A percentile compares a stretch with the other conserved stretches of the same genome.
Conservation (phyloP, 2,113 vertebrate genomes). For the Plecotus auritus region DNA sequence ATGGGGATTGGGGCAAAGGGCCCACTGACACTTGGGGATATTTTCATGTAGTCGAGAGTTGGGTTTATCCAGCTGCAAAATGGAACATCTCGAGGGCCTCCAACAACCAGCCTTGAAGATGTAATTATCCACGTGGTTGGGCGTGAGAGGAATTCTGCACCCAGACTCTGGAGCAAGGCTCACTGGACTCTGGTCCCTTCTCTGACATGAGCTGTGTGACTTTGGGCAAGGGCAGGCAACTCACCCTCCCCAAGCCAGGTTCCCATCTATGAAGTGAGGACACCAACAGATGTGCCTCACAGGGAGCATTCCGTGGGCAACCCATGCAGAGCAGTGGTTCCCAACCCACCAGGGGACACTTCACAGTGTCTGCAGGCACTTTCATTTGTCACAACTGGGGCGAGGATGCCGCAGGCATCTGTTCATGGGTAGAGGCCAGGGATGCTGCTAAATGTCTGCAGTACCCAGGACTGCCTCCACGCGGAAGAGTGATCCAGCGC, state of each 20-base stretch:
- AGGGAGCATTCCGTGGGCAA: not conserved
- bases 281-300: not conserved
- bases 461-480: not conserved
- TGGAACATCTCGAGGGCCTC: not conserved
- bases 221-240: not conserved
- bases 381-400: not conserved
- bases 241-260: not conserved
- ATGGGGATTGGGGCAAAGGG: not conserved
- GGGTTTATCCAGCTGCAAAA: not conserved
- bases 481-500: not conserved
- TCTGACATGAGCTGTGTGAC: not conserved
- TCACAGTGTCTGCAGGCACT: not conserved
- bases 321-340: not conserved
- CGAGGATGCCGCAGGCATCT: not conserved
- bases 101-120: not conserved
- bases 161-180: not conserved
- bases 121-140: fast-evolving
- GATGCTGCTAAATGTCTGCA: not conserved
- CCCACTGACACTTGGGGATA: not conserved
- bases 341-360: not conserved
- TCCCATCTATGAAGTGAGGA: not conserved
- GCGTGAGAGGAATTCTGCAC: not conserved
- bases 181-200: not conserved
- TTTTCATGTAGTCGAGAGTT: not conserved
- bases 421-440: not conserved